Evolutionary conservation across 2,888 invertebrate genomes (phyloP).

Genomic region (Amiota minor): DNA sequence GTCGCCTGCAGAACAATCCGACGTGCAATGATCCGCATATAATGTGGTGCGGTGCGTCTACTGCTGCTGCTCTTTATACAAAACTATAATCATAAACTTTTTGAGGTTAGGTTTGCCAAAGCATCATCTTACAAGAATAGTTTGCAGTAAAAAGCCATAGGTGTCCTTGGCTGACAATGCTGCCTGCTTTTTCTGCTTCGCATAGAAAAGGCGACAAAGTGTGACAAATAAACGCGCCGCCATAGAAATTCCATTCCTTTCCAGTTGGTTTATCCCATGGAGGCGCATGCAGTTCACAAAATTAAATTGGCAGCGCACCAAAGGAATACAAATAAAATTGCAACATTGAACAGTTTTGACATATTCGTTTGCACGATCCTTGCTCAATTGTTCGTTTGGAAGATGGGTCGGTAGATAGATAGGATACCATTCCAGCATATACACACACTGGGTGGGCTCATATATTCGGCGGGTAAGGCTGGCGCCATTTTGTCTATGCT

Average conservation of each 20-base stretch:
- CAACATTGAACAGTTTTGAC: slow-evolving; percentile 66
- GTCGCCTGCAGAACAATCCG: slow-evolving; percentile 31
- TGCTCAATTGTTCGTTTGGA: too few species aligned
- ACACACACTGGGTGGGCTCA: not conserved
- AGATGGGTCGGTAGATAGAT: too few species aligned
- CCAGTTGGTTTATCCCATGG: too few species aligned
- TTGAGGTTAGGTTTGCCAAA: slow-evolving; percentile 39
- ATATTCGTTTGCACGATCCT: slow-evolving; percentile 46
- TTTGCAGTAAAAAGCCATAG: slow-evolving; percentile 60
- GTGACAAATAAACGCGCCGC: slow-evolving; percentile 52
- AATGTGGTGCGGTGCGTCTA: slow-evolving; percentile 50
- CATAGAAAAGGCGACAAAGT: slow-evolving; percentile 63
- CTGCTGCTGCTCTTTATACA: too few species aligned
- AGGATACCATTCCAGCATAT: not conserved
- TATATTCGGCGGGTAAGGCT: slow-evolving; percentile 25
- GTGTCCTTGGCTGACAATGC: slow-evolving; percentile 59
- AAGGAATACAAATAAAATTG: slow-evolving; percentile 42
- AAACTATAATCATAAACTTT: slow-evolving; percentile 39
- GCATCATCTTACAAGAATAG: slow-evolving; percentile 40
- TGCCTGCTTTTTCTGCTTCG: slow-evolving; percentile 50
- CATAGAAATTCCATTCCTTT: slow-evolving; percentile 30
- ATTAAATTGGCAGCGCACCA: slow-evolving; percentile 71
- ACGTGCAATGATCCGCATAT: slow-evolving; percentile 62
- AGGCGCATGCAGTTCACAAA: slow-evolving; percentile 65
- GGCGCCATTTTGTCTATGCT: slow-evolving; percentile 64